Evolutionary conservation across 2,888 invertebrate genomes (phyloP), one percentile per base, ranked within the genome.

Genomic region (Theristus sp.): DNA sequence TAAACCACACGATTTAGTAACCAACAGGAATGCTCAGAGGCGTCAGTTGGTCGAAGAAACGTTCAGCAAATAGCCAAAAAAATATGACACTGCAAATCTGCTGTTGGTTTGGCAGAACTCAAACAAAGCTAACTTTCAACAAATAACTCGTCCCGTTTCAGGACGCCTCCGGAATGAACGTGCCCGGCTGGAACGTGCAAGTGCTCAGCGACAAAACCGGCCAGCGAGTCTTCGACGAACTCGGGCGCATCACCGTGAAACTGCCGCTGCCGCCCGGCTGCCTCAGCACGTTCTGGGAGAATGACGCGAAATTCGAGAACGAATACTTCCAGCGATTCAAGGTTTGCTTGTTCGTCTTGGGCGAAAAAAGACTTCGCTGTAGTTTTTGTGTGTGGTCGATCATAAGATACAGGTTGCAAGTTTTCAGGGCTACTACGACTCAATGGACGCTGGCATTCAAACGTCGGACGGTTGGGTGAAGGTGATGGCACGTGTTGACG

Each of bases 371-470:
- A n/a, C n/a, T n/a, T n/a, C n/a, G n/a, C n/a, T n/a, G n/a, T n/a
- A n/a, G n/a, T n/a, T n/a, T n/a, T n/a, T n/a, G n/a, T n/a, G n/a
- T n/a, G n/a, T n/a, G n/a, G n/a, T n/a, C n/a, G n/a, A n/a, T 17
- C 38, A 38, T 38, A 38, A 38, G 17, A 17, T 38, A 38, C 38
- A 38, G 17, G 17, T 17, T 13, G 10, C 38, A 38, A 38, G 3
- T 17, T 49, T 49, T 3, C 69, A 87, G 87, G 87, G 87, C 2
- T 88, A 83, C 75, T 89, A 93, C 72, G 90, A 91, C 71, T 91
- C 91, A 0, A 90, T 90, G 86, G 93, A 93, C 73, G 89, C 89
- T 0, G 93, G 91, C 0, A 87, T 85, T 75, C 81, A 83, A 61
- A 88, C 89, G 70, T 82, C 84, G 60, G 82, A 84, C 65, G 89